Base-by-base conservation (phyloP, 2,797 vertebrate genomes). In the Balearica regulorum region DNA sequence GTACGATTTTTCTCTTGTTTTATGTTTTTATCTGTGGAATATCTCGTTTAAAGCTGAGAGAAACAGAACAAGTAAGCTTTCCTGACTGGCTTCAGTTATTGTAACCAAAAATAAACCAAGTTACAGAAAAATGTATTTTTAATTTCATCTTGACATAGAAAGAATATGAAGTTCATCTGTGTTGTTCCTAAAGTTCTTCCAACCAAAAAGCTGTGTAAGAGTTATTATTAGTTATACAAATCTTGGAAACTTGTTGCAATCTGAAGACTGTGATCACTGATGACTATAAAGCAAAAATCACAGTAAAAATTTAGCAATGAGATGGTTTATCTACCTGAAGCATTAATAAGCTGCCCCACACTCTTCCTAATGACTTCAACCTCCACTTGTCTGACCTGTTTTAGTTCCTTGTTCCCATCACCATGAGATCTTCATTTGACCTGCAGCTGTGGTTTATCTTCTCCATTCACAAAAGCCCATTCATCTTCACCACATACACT, bases 201-300 rank as follows among this genome's bases (percentile, higher is more conserved):
- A 68, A 68, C 31, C 6, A 51, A 76, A 84, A 88, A 72, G 44
- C 66, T 78, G 58, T 39, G 14, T 57, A 89, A 72, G 29, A 87
- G 58, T 83, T 83, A 93, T 83, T 96, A 93, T 86, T 94, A 88
- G 69, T 33, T 65, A 51, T 9, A 89, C 79, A 82, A 90, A 93
- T 83, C 87, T 83, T 78, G 35, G 58, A 82, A 84, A 54, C 39
- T 55, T 77, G 28, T 53, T 89, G 64, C 71, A 79, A 66, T 72
- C 60, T 53, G 72, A 68, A 69, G 73, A 65, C 70, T 76, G 69
- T 21, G 15, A 87, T 83, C 75, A 41, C 73, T 71, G 78, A 43
- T 3, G 5, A 57, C 77, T 69, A 46, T 0, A 48, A 19, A 70
- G 35, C 43, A 86, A 61, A 88, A 91, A 86, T 49, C 49, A 86